A percentile compares a stretch with the other conserved stretches of the same genome.
phyloP scores from a whole-genome alignment of 2,797 vertebrate genomes.

The Sorex maritimensis region DNA sequence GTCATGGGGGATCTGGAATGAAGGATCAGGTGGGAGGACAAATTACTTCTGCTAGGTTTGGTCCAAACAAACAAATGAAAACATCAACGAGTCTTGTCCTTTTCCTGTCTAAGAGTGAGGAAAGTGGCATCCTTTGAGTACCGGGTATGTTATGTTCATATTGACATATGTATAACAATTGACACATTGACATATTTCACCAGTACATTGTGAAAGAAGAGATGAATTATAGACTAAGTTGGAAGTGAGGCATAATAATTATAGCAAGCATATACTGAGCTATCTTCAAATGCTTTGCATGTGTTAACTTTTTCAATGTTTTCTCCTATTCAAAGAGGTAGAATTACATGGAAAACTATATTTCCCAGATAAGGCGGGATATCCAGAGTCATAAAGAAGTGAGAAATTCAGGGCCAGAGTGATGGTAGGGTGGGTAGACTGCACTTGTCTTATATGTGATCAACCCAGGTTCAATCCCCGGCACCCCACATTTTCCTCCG shows the following conservation, averaged over 20 bases:
- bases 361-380: neutral
- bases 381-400: neutral
- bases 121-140: neutral
- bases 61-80: too few species aligned
- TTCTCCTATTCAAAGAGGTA: neutral
- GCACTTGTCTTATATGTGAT: too few species aligned
- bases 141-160: neutral
- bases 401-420: neutral
- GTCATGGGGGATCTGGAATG: too few species aligned
- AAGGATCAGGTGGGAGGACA: too few species aligned
- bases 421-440: too few species aligned
- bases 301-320: neutral
- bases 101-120: neutral
- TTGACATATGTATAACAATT: neutral
- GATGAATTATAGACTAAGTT: neutral
- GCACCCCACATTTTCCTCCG: too few species aligned
- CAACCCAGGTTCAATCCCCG: too few species aligned
- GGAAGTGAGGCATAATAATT: neutral
- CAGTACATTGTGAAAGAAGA: neutral
- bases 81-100: neutral
- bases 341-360: neutral
- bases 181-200: too few species aligned
- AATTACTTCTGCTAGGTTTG: too few species aligned
- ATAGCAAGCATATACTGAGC: neutral
- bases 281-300: neutral